Evolutionary conservation across 2,888 invertebrate genomes (phyloP), one percentile per base, ranked within the genome.

Genomic region (Mesoligia furuncula): DNA sequence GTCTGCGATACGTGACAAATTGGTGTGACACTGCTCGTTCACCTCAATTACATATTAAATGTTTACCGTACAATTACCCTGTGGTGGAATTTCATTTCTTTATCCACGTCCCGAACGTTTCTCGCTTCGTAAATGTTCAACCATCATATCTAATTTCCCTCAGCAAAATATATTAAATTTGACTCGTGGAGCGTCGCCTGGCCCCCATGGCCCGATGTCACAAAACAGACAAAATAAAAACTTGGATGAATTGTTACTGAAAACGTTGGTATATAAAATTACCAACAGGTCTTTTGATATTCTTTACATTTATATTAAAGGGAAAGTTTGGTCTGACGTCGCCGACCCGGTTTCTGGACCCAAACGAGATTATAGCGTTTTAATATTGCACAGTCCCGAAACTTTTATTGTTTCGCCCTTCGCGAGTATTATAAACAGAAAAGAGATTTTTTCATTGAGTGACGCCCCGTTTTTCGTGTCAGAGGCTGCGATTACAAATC

Each of bases 401-500:
- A 95, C 93, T 96, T 95, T 95, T 95, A 95, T 95, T 95, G 95
- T 96, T 93, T 94, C 91, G 91, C 90, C 91, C 90, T 92, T 93
- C 90, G 91, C 90, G 89, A 90, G 92, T 93, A 93, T 94, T 94
- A 94, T 94, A 92, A 94, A 93, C 93, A 93, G 93, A 91, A 88
- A 90, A 91, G 91, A 93, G 91, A 93, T 94, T 87, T 94, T 94
- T 93, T 95, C 93, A 95, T 94, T 93, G 93, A 94, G 93, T 92
- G 92, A 94, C 93, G 93, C 92, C 90, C 89, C 90, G 89, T 91
- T 92, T 92, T 91, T 89, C 93, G 90, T 92, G 92, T 92, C 89
- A 88, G 87, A 87, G 87, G 84, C 89, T 85, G 89, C 92, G 93
- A 94, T 94, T 95, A 94, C 94, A 93, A 94, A 94, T 93, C 94